Evolutionary conservation across 2,888 invertebrate genomes (phyloP).

Genomic region (Tachina grossa): DNA sequence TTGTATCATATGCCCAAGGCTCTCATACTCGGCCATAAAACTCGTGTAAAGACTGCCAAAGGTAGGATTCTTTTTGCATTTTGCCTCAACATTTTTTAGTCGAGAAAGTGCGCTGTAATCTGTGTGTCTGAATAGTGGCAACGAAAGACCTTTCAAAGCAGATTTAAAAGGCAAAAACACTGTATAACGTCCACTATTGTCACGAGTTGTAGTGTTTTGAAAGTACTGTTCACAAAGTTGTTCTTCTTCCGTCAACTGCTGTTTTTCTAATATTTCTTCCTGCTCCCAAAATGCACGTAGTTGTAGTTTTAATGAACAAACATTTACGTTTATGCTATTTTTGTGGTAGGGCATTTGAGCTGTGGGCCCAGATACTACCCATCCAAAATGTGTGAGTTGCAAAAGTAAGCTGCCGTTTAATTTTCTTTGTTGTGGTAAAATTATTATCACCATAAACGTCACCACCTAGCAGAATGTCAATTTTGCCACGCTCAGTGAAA

Average conservation of each 20-base stretch:
- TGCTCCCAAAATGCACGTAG: slow-evolving; percentile 1
- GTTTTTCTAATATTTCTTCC: neutral
- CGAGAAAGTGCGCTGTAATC: neutral
- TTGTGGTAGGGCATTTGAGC: neutral
- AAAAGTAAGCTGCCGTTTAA: neutral
- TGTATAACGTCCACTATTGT: neutral
- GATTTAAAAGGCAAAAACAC: slow-evolving; percentile 26
- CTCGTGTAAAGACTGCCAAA: neutral
- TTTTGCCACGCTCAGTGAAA: neutral
- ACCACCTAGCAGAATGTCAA: slow-evolving; percentile 10
- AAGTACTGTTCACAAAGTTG: slow-evolving; percentile 28
- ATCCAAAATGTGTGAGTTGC: slow-evolving; percentile 37
- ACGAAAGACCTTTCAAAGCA: no score
- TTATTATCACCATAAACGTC: slow-evolving; percentile 17
- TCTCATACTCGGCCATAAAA: neutral
- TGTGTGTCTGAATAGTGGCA: slow-evolving; percentile 26
- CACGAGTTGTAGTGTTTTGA: neutral
- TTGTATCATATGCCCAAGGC: slow-evolving; percentile 19
- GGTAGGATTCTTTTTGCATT: neutral
- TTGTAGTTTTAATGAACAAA: neutral
- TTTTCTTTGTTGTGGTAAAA: slow-evolving; percentile 22
- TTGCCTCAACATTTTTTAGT: neutral
- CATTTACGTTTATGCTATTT: neutral
- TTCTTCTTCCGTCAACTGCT: neutral
- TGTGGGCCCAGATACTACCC: slow-evolving; percentile 3